A percentile compares a stretch with the other conserved stretches of the same genome.
phyloP scores from a whole-genome alignment of 1,140 invertebrate genomes.

The Choristoneura fumiferana region DNA sequence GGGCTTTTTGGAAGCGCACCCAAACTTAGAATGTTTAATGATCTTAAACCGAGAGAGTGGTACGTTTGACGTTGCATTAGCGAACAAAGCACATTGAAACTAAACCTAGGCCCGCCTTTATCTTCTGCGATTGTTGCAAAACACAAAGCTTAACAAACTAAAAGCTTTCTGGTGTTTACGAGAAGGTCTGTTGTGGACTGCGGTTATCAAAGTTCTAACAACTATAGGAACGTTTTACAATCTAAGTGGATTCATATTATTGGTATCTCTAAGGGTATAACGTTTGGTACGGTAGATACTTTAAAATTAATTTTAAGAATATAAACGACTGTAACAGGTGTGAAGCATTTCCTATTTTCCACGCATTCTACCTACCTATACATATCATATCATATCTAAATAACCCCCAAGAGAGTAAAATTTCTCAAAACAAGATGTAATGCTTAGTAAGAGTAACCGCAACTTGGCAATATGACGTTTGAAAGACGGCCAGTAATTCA shows the following conservation, averaged over 20 bases:
- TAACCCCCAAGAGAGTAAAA: not conserved
- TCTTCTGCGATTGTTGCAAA: constrained; percentile 62
- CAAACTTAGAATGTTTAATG: constrained; percentile 56
- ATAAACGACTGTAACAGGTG: too few species aligned
- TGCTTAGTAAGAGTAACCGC: not conserved
- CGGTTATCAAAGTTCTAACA: constrained; percentile 29
- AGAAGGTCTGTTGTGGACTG: constrained; percentile 30
- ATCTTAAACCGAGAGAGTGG: constrained; percentile 49
- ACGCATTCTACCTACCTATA: too few species aligned
- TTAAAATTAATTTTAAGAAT: too few species aligned
- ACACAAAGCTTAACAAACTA: constrained; percentile 61
- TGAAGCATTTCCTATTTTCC: too few species aligned
- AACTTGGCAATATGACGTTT: constrained; percentile 17
- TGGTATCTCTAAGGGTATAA: too few species aligned
- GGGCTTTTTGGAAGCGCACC: constrained; percentile 29
- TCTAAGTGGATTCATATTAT: too few species aligned
- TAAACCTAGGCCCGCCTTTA: constrained; percentile 61
- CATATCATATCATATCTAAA: too few species aligned
- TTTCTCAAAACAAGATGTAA: not conserved
- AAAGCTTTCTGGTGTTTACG: constrained; percentile 54
- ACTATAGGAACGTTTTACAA: too few species aligned
- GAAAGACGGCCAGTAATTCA: constrained; percentile 18
- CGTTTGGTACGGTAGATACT: too few species aligned
- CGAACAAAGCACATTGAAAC: constrained; percentile 61
- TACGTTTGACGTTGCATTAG: constrained; percentile 64